phyloP scores from a whole-genome alignment of 1,140 invertebrate species.

The Eriosoma lanigerum region DNA sequence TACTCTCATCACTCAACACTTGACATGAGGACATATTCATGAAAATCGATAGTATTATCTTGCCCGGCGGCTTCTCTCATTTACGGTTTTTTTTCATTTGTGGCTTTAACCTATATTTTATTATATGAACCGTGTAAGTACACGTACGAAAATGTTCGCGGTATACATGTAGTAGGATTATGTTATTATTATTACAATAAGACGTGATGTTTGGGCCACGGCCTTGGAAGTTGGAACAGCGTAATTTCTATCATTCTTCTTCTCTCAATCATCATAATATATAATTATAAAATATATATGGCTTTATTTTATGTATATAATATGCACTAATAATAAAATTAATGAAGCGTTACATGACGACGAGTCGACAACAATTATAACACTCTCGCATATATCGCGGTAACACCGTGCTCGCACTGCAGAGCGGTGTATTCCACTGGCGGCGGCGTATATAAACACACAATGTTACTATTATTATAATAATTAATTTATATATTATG shows the following conservation, averaged over 20 bases:
- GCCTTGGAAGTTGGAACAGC: not conserved
- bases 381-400: not conserved
- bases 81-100: no score
- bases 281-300: not conserved
- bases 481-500: no score
- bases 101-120: no score
- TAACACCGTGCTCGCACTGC: not conserved
- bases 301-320: no score
- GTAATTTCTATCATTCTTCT: slow-evolving; percentile 14
- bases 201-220: not conserved
- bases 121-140: no score
- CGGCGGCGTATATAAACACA: no score
- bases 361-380: slow-evolving; percentile 9
- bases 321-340: slow-evolving; percentile 31
- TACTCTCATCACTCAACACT: no score
- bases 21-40: no score
- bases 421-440: not conserved
- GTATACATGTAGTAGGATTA: not conserved
- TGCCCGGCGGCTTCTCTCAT: no score
- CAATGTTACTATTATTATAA: no score
- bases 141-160: no score
- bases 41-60: no score
- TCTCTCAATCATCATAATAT: not conserved
- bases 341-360: slow-evolving; percentile 7
- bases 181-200: not conserved